Percentiles rank a stretch among this genome's conserved stretches.
These are phyloP conservation scores for Ficedula albicollis DNA, from an alignment of 2,797 vertebrate species.

Conservation along the genomic window DNA sequence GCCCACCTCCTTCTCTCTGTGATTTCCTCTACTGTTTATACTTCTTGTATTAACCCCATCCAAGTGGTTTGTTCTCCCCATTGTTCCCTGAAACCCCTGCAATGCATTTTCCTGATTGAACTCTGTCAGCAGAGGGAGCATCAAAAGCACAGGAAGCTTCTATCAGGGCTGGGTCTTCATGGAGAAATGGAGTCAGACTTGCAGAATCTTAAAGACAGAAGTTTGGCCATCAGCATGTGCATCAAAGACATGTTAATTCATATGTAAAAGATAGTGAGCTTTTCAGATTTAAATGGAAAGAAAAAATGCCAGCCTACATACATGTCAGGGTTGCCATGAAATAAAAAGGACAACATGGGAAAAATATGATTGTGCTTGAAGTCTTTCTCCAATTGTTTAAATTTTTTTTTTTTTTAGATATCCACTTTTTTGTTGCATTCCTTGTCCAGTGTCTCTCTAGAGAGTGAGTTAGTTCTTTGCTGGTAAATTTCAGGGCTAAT, in stretches of 20 bases:
- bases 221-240: background rate
- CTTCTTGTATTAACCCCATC: background rate
- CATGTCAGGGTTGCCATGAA: background rate
- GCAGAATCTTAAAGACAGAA: background rate
- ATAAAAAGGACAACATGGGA: background rate
- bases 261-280: background rate
- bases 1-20: background rate
- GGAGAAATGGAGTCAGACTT: background rate
- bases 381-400: background rate
- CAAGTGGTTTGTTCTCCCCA: background rate
- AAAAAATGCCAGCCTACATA: background rate
- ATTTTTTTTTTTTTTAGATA: background rate
- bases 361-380: background rate
- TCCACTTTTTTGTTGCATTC: background rate
- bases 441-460: background rate
- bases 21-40: background rate
- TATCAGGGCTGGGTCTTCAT: background rate
- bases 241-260: background rate
- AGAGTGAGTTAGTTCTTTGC: background rate
- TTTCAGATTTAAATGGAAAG: background rate
- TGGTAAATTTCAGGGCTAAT: background rate
- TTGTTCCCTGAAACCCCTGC: background rate
- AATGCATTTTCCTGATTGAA: background rate
- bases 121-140: background rate
- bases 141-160: background rate